Percentiles rank a stretch among this genome's conserved stretches.
Conservation (phyloP, 2,113 vertebrate species). For the Turdus rufiventris region DNA sequence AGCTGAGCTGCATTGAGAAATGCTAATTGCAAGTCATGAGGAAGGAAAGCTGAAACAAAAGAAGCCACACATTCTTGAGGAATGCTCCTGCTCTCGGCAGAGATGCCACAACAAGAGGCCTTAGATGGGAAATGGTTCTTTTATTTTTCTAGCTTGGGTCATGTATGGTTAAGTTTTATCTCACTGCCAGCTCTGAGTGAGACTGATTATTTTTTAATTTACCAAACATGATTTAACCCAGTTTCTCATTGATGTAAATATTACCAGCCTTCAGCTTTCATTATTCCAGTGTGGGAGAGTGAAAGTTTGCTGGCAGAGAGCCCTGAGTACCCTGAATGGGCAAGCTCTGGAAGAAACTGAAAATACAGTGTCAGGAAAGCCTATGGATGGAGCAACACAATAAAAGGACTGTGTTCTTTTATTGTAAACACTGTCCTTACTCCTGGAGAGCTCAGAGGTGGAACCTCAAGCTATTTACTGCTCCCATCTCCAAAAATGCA, state of each 20-base stretch:
- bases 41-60: conserved; percentile 26
- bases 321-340: background rate
- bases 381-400: background rate
- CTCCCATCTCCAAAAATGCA: background rate
- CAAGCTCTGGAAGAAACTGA: background rate
- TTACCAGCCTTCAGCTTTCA: background rate
- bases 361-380: background rate
- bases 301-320: background rate
- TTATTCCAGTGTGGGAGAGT: background rate
- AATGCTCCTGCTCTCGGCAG: background rate
- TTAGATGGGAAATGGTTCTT: background rate
- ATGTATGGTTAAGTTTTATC: background rate
- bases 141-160: background rate
- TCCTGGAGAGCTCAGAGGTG: background rate
- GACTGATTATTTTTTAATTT: conserved; percentile 13
- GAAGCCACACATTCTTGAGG: background rate
- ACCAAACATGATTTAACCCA: background rate
- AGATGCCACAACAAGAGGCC: background rate
- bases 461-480: background rate
- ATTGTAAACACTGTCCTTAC: background rate
- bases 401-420: background rate
- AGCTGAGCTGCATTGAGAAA: conserved; percentile 31
- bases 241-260: background rate
- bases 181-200: background rate
- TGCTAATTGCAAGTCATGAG: conserved; percentile 34